phyloP scores from a whole-genome alignment of 53 echinoderm and acorn worm species.

The Echinometra lucunter region DNA sequence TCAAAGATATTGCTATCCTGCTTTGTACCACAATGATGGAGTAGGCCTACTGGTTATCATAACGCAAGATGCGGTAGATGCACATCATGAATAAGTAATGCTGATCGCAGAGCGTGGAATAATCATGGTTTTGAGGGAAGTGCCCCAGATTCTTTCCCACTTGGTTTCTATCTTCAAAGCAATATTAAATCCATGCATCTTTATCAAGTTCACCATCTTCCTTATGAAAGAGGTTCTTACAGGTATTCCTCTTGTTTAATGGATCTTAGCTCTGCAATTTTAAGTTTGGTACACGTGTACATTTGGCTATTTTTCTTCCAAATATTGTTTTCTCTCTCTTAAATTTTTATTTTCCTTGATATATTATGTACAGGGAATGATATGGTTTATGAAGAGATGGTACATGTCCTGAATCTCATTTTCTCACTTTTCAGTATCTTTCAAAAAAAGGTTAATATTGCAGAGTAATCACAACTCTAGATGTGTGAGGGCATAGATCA shows the following conservation, averaged over 20 bases:
- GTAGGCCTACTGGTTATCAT: neutral
- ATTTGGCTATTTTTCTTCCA: neutral
- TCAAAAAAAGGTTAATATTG: too few relatives aligned
- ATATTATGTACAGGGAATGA: neutral
- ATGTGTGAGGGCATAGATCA: too few relatives aligned
- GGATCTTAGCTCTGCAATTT: neutral
- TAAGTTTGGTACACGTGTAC: neutral
- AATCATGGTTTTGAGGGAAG: neutral
- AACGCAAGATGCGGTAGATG: neutral
- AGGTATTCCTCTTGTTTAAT: neutral
- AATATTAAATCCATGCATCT: neutral
- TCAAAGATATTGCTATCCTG: neutral
- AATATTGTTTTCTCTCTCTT: neutral
- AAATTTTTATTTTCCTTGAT: neutral
- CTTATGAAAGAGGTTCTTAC: neutral
- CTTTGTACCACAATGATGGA: neutral
- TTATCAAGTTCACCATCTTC: neutral
- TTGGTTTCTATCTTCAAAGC: neutral
- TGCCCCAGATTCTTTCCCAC: neutral
- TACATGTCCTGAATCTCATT: neutral
- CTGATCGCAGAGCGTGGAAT: neutral
- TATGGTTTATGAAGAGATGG: neutral
- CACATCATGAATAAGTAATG: neutral
- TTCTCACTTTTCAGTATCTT: neutral
- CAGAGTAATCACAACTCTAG: too few relatives aligned